phyloP scores from a whole-genome alignment of 2,113 vertebrate species.

The Hystrix cristata region DNA sequence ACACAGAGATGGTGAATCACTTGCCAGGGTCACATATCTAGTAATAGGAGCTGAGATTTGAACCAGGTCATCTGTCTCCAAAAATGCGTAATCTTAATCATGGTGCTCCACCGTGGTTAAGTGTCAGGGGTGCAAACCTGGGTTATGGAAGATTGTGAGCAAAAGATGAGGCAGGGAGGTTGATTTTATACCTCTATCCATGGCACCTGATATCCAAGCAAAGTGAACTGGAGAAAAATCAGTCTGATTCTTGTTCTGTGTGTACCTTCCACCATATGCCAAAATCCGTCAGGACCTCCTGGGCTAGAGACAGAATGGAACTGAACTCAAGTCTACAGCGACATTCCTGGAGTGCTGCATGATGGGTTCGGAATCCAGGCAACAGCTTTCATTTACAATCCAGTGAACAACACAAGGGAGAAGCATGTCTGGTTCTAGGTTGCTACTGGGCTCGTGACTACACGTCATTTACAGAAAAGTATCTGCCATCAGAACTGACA shows the following conservation, averaged over 20 bases:
- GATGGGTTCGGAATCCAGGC: background rate
- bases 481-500: background rate
- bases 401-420: background rate
- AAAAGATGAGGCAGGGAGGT: slow-evolving; percentile 6
- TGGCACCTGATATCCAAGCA: background rate
- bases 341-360: background rate
- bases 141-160: background rate
- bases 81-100: background rate
- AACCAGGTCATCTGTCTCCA: background rate
- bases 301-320: background rate
- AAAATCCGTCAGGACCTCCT: background rate
- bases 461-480: background rate
- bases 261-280: background rate
- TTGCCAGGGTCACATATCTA: background rate
- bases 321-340: background rate
- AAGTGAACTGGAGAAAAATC: slow-evolving; percentile 18
- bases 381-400: background rate
- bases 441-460: background rate
- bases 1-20: background rate
- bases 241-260: background rate
- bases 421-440: background rate
- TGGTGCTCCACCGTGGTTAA: background rate
- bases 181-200: background rate
- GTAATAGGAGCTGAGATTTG: background rate
- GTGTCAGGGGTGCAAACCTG: background rate